Base-by-base conservation (phyloP, 1,140 invertebrate species). In the Aphis craccivora region DNA sequence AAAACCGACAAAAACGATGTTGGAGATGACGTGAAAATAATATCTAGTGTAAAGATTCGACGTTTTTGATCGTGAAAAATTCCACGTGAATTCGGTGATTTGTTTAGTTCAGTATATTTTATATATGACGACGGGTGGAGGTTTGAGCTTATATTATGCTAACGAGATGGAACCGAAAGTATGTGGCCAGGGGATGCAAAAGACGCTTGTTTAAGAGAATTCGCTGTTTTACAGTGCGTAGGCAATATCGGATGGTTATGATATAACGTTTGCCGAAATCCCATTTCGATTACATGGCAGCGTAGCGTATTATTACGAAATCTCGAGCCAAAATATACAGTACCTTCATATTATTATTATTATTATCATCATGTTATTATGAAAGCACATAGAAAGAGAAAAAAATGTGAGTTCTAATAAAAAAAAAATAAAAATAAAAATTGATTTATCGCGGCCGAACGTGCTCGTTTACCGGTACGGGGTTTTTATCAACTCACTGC, bases 251-350 rank as follows among this genome's bases (percentile, higher is more conserved):
- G 60, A n/a, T 76, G 60, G 60, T 35, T n/a, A n/a, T 76, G 60
- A 76, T 76, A 35, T 76, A 76, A n/a, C 30, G 60, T 76, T 76
- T n/a, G 60, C n/a, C n/a, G 60, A 76, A 76, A 76, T 76, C 60
- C 30, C 60, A n/a, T 76, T 76, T 76, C n/a, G 60, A 76, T 76
- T 76, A 76, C 30, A n/a, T 4, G 30, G 7, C 11, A 30, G 30
- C 30, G 60, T 76, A 76, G 60, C n/a, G 60, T n/a, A 76, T n/a
- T 76, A 20, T 60, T 76, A 76, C n/a, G 30, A 76, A 76, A n/a
- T 76, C 30, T 3, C 60, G 60, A 76, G 60, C 60, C 60, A 76
- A 76, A 51, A 51, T 51, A 76, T 76, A 76, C 60, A 76, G 60
- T 35, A 20, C 60, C 60, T 76, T n/a, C n/a, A n/a, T 67, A 30